Percentiles rank a stretch among this genome's conserved stretches.
Conservation (phyloP, 2,888 invertebrate genomes). For the Leptopilina syphax region DNA sequence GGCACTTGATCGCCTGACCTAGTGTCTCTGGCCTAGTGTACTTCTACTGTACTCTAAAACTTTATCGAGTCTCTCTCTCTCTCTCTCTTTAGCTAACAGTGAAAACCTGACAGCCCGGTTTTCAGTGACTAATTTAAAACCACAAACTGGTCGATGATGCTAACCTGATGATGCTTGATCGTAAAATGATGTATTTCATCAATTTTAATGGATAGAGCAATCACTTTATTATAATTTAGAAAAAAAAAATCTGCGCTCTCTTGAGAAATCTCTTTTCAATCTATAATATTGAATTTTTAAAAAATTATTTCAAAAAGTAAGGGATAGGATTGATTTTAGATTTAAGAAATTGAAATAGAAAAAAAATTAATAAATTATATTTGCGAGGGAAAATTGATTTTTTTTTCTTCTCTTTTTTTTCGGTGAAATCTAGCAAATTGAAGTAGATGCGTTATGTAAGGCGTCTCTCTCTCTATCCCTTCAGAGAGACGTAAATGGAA, state of each 20-base stretch:
- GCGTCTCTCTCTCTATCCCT: background rate
- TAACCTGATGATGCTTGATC: background rate
- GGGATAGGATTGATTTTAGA: too few species aligned
- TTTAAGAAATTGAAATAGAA: too few species aligned
- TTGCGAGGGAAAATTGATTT: background rate
- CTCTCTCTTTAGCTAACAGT: background rate
- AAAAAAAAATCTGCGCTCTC: background rate
- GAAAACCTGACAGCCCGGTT: constrained; percentile 19
- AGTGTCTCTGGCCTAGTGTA: constrained; percentile 26
- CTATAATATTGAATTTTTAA: background rate
- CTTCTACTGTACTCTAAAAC: constrained; percentile 27
- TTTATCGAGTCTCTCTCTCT: background rate
- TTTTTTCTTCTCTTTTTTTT: background rate
- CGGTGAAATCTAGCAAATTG: background rate
- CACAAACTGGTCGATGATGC: constrained; percentile 5
- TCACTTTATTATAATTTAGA: background rate
- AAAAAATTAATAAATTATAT: background rate
- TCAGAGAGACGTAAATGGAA: background rate
- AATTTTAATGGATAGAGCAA: background rate
- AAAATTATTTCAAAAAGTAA: too few species aligned
- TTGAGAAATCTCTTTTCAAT: background rate
- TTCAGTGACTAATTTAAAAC: constrained; percentile 29
- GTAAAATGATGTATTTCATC: background rate
- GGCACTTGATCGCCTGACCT: constrained; percentile 35
- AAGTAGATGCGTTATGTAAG: constrained; percentile 5